Evolutionary conservation across 2,888 invertebrate genomes (phyloP).

Genomic region (Gonocerus acuteangulatus): DNA sequence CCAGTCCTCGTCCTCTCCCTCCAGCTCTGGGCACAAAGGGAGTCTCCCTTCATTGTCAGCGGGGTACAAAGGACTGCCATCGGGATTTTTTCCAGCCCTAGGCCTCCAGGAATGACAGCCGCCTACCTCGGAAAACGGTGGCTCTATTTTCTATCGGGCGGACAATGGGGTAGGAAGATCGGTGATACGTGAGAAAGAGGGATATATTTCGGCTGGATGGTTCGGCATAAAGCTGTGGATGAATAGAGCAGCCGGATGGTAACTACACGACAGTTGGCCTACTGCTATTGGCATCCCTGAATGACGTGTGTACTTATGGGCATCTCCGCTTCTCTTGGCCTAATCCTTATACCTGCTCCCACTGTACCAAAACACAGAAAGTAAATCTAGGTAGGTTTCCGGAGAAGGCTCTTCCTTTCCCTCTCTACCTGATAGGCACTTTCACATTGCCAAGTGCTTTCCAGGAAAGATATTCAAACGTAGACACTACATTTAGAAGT

Average conservation of each 20-base stretch:
- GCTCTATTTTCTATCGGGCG: constrained; percentile 17
- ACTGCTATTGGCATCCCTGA: background rate
- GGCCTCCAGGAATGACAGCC: constrained; percentile 11
- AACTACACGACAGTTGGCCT: background rate
- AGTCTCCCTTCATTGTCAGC: background rate
- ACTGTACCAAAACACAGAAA: no score
- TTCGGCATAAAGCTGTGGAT: background rate
- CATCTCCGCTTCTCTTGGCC: background rate
- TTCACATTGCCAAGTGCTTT: no score
- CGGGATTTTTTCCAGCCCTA: constrained; percentile 2
- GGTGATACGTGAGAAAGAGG: constrained; percentile 21
- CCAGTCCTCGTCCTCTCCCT: background rate
- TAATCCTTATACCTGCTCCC: constrained; percentile 7
- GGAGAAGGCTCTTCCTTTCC: no score
- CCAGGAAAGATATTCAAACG: no score
- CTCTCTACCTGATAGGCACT: no score
- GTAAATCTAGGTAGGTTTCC: no score
- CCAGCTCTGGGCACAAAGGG: background rate
- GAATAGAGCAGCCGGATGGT: constrained; percentile 5
- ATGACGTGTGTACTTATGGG: background rate
- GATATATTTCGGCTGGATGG: constrained; percentile 1
- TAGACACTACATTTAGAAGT: no score
- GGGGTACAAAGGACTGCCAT: background rate
- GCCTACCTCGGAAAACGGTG: background rate
- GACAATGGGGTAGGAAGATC: constrained; percentile 7